Base-by-base conservation (phyloP, 2,113 vertebrate genomes). In the Dascyllus trimaculatus region DNA sequence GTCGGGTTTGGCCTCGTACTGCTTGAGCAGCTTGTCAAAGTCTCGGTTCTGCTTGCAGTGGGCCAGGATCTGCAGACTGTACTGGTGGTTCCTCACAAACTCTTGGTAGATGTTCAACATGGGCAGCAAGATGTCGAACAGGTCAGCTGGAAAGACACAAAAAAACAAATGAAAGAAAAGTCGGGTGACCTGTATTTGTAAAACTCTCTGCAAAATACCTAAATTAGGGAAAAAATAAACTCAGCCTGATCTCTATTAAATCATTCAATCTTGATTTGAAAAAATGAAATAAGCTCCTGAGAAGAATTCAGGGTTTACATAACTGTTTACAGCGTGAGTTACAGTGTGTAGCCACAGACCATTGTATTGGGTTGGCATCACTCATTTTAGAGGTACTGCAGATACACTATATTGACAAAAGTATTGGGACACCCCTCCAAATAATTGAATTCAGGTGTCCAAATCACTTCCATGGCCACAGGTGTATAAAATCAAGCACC, bases 71-170 rank as follows among this genome's bases (percentile, higher is more conserved):
- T 99, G 98, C 88, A 99, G 95, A 90, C 97, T 99, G 95, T 99
- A 99, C 94, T 99, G 98, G 88, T 99, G 98, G 92, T 99, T 99
- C 78, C 98, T 92, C 68, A 99, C 98, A 15, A 99, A 99, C 94
- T 99, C 98, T 94, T 99, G 98, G 94, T 99, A 99, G 95, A 99
- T 99, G 94, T 99, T 99, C 67, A 99, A 95, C 98, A 99, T 99
- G 60, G 98, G 98, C 92, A 99, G 94, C 86, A 99, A 93, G 91
- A 99, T 99, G 95, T 99, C 98, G 40, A 99, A 99, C 43, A 99
- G 89, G 92, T 99, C 98, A 0, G 98, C 98, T 99, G 93, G 0
- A 35, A 61, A 85, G 71, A 78, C 43, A 52, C 11, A 61, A 56
- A 52, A n/a, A 7, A 21, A 62, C 35, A 17, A 21, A 15, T 81